Evolutionary conservation across 2,113 vertebrate genomes (phyloP), one percentile per base, ranked within the genome.

Genomic region (Empidonax alnorum): DNA sequence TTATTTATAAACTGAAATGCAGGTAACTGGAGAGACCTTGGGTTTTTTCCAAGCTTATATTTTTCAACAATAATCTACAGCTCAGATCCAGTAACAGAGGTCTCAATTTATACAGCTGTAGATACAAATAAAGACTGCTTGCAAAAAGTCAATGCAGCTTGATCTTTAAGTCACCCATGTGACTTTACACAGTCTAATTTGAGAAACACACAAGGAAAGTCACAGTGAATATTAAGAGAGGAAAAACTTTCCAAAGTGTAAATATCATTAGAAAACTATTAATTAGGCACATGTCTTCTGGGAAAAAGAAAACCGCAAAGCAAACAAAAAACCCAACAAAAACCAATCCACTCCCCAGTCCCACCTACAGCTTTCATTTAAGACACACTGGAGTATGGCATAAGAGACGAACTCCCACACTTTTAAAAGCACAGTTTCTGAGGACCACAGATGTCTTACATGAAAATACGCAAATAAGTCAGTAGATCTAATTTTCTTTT

Each of bases 321-420:
- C 6, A 6, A 39, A 62, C 31, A 50, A 65, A 63, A 63, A 62
- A 3, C 20, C 30, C 24, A 41, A 24, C 11, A 52, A 53, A 61
- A 72, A 41, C 11, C 9, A 67, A 74, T 30, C 24, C n/a, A 53
- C 12, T 56, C 31, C 15, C 15, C 25, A 71, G 18, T 37, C 17
- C 31, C 41, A 62, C n/a, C 13, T 86, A 52, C 16, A 41, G 55
- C 17, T 87, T 74, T 62, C 3, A 42, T 14, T 90, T 41, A 66
- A 65, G 58, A 67, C 14, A 23, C 21, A 10, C 0, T 28, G 10
- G 14, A 33, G 18, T 25, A 35, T 10, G 50, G n/a, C 21, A 1
- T 27, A 63, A 75, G 12, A 71, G 33, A 44, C 13, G 5, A 79
- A 14, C 23, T 74, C 23, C 63, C 39, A 50, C 0, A 3, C 28